Percentiles rank a stretch among this genome's conserved stretches.
Evolutionary conservation across 1,140 invertebrate genomes (phyloP).

Genomic region (Cephus cinctus): DNA sequence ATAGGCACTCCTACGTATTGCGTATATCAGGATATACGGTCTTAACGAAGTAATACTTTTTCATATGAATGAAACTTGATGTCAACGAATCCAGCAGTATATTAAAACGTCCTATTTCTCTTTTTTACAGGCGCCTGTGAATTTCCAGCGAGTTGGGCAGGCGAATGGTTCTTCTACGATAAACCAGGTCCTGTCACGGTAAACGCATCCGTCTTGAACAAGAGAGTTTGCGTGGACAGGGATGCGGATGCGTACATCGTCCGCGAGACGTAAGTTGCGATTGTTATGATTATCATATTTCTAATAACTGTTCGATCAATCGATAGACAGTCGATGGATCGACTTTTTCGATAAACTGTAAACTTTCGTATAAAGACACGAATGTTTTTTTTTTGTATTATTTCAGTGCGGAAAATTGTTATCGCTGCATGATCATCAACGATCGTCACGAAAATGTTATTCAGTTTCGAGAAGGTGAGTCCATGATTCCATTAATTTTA

Average conservation of each 20-base stretch:
- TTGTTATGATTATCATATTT: neutral
- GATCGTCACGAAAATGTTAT: slow-evolving; percentile 65
- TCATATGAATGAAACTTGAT: too few relatives aligned
- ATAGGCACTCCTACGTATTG: too few relatives aligned
- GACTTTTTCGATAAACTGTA: neutral
- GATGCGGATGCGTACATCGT: slow-evolving; percentile 54
- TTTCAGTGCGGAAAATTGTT: slow-evolving; percentile 55
- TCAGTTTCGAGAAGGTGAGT: slow-evolving; percentile 70
- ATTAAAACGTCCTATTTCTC: too few relatives aligned
- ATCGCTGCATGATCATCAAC: slow-evolving; percentile 64
- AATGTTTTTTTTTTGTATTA: slow-evolving; percentile 1
- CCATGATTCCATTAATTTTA: too few relatives aligned
- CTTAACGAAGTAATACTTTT: too few relatives aligned
- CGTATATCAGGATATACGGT: too few relatives aligned
- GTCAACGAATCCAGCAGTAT: too few relatives aligned
- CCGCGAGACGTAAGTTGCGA: slow-evolving; percentile 44
- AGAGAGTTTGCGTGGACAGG: slow-evolving; percentile 50
- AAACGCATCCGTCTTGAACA: slow-evolving; percentile 51
- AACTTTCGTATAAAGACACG: neutral
- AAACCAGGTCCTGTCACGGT: slow-evolving; percentile 45
- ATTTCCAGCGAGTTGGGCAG: slow-evolving; percentile 56
- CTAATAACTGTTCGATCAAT: neutral
- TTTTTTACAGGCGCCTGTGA: slow-evolving; percentile 47
- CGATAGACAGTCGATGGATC: neutral
- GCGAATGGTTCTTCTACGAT: slow-evolving; percentile 58